These are phyloP conservation scores for Rhabdomys pumilio DNA, from an alignment of 2,797 vertebrate species.

Conservation along the genomic window DNA sequence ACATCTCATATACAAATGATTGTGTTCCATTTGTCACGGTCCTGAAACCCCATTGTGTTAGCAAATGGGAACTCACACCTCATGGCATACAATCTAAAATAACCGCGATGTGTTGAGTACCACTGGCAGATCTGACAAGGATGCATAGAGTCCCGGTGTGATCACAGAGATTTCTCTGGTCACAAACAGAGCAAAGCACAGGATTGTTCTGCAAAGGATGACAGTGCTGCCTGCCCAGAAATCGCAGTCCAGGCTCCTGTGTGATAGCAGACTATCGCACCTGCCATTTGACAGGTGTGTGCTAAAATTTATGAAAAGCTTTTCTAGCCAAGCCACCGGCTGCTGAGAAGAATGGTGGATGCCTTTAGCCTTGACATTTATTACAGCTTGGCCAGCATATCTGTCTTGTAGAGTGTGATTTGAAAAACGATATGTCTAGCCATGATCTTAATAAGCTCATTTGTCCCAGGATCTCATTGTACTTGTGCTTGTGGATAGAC, in stretches of 20 bases:
- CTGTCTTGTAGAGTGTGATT: slow-evolving; percentile 86
- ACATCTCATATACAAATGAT: slow-evolving; percentile 85
- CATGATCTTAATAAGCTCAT: slow-evolving; percentile 87
- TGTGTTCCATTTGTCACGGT: slow-evolving; percentile 83
- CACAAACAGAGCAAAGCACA: slow-evolving; percentile 81
- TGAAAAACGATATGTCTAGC: slow-evolving; percentile 86
- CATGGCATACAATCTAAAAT: slow-evolving; percentile 86
- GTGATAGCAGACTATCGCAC: slow-evolving; percentile 80
- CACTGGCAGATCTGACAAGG: slow-evolving; percentile 84
- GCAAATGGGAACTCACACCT: slow-evolving; percentile 88
- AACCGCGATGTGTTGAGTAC: slow-evolving; percentile 82
- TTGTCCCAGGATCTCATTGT: slow-evolving; percentile 86
- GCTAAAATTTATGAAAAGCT: slow-evolving; percentile 84
- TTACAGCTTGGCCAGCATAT: slow-evolving; percentile 80
- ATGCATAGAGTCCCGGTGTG: slow-evolving; percentile 51
- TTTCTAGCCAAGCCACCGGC: slow-evolving; percentile 81
- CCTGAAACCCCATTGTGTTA: slow-evolving; percentile 85
- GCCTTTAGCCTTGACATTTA: slow-evolving; percentile 82
- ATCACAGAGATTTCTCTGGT: slow-evolving; percentile 79
- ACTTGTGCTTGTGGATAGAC: slow-evolving; percentile 83
- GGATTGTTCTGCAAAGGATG: slow-evolving; percentile 19
- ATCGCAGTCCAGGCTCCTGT: slow-evolving; percentile 71
- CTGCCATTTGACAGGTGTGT: slow-evolving; percentile 83
- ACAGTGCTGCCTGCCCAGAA: slow-evolving; percentile 79
- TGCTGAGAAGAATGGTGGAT: slow-evolving; percentile 83